Conservation (phyloP, 2,797 vertebrate genomes). For the Huso huso region DNA sequence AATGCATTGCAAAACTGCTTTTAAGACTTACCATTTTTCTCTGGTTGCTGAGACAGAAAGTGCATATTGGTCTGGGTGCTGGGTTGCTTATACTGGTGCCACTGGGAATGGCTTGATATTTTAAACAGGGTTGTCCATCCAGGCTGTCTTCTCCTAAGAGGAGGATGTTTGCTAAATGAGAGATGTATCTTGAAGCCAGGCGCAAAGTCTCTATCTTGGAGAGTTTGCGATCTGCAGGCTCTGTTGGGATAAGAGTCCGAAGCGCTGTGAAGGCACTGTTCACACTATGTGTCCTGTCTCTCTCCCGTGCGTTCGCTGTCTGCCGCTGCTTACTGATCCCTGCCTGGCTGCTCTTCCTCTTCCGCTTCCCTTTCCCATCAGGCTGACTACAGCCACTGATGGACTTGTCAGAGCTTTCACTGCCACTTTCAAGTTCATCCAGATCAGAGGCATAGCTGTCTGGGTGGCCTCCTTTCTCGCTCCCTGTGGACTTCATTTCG, state of each 20-base stretch:
- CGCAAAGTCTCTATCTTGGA: constrained; percentile 87
- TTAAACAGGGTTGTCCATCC: constrained; percentile 61
- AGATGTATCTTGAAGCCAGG: constrained; percentile 82
- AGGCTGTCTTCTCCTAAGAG: constrained; percentile 61
- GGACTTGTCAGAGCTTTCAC: constrained; percentile 60
- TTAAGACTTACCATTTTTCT: constrained; percentile 66
- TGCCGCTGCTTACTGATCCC: constrained; percentile 67
- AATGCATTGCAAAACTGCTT: not conserved
- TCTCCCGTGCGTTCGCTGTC: constrained; percentile 79
- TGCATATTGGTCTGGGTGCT: constrained; percentile 73
- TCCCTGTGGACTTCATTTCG: constrained; percentile 59
- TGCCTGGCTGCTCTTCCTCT: constrained; percentile 33
- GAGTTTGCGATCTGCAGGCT: constrained; percentile 74
- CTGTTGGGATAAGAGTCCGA: constrained; percentile 80
- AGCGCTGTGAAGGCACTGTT: constrained; percentile 79
- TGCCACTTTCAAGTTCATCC: constrained; percentile 59
- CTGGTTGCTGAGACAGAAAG: constrained; percentile 82
- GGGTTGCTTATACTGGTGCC: constrained; percentile 28
- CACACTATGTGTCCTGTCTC: constrained; percentile 81
- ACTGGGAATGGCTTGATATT: constrained; percentile 49
- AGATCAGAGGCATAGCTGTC: constrained; percentile 49
- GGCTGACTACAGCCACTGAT: constrained; percentile 43
- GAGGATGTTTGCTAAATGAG: constrained; percentile 77
- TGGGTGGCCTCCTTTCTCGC: constrained; percentile 30
- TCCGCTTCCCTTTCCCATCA: constrained; percentile 24